Percentiles rank a stretch among this genome's conserved stretches.
phyloP scores from a whole-genome alignment of 2,888 invertebrate genomes.

The Leptinotarsa rubiginosa region DNA sequence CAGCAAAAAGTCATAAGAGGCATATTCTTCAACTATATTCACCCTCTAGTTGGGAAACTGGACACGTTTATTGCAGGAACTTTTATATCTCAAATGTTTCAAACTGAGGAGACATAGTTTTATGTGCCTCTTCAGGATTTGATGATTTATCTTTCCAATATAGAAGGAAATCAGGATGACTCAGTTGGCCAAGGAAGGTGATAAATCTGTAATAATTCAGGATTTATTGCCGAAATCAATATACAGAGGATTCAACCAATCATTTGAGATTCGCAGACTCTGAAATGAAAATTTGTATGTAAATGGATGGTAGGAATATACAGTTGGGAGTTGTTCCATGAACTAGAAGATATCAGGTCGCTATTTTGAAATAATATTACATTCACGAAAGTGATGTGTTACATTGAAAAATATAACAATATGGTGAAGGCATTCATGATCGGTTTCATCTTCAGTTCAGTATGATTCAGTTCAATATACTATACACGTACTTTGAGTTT shows the following conservation, averaged over 20 bases:
- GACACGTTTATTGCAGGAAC: constrained; percentile 46
- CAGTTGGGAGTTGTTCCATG: too few relatives aligned
- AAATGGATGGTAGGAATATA: too few relatives aligned
- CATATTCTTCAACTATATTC: not conserved
- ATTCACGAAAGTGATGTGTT: too few relatives aligned
- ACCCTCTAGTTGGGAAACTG: constrained; percentile 9
- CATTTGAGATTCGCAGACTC: not conserved
- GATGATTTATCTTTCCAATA: constrained; percentile 54
- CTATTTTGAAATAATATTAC: too few relatives aligned
- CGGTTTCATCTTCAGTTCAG: too few relatives aligned
- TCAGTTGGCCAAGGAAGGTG: constrained; percentile 35
- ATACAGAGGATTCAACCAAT: constrained; percentile 23
- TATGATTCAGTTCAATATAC: too few relatives aligned
- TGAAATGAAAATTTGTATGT: not conserved
- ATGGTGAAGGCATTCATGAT: too few relatives aligned
- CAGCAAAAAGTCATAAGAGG: not conserved
- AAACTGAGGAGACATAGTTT: constrained; percentile 52
- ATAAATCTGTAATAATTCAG: constrained; percentile 37
- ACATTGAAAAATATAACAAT: too few relatives aligned
- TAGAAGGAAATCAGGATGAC: constrained; percentile 43
- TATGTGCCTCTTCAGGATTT: constrained; percentile 50
- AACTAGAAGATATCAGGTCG: too few relatives aligned
- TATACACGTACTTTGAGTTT: too few relatives aligned
- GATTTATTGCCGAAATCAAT: constrained; percentile 30
- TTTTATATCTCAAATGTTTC: constrained; percentile 51